A percentile compares a stretch with the other conserved stretches of the same genome.
These are phyloP conservation scores for Melanaphis sacchari DNA, from an alignment of 1,140 invertebrate genomes.

Conservation along the genomic window DNA sequence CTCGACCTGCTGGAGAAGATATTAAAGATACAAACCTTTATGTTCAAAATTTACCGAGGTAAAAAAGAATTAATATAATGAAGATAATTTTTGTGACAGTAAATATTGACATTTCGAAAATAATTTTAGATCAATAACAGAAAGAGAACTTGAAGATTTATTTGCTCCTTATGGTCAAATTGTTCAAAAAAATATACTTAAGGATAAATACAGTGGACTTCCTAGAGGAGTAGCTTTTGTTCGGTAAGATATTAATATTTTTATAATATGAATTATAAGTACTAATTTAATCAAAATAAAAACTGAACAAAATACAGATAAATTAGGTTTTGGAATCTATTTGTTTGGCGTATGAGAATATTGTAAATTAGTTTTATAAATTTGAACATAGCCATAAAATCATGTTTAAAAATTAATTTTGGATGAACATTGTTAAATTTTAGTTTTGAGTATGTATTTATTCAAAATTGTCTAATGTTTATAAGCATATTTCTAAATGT, in stretches of 20 bases:
- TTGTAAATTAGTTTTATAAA: background rate
- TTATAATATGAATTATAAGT: background rate
- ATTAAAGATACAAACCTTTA: constrained; percentile 96
- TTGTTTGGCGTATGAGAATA: background rate
- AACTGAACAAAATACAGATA: background rate
- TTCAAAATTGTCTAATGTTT: too few species aligned
- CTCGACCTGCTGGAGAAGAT: constrained; percentile 86
- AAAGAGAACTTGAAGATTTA: constrained; percentile 81
- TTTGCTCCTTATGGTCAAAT: constrained; percentile 88
- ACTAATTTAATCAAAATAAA: background rate
- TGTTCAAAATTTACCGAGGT: constrained; percentile 88
- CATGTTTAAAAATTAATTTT: too few species aligned
- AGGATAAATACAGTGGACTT: constrained; percentile 85
- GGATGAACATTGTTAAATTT: too few species aligned
- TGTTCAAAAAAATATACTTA: constrained; percentile 87
- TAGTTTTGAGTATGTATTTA: too few species aligned
- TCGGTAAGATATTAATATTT: constrained; percentile 69
- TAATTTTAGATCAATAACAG: constrained; percentile 72
- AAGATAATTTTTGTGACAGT: background rate
- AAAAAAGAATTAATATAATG: constrained; percentile 52
- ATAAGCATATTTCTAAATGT: background rate
- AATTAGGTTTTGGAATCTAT: background rate
- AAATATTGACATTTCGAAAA: background rate
- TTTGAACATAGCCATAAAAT: too few species aligned
- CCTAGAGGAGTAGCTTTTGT: constrained; percentile 91